These are phyloP conservation scores for Caenorhabditis sp. DNA, from an alignment of 2,888 invertebrate genomes.

Conservation along the genomic window DNA sequence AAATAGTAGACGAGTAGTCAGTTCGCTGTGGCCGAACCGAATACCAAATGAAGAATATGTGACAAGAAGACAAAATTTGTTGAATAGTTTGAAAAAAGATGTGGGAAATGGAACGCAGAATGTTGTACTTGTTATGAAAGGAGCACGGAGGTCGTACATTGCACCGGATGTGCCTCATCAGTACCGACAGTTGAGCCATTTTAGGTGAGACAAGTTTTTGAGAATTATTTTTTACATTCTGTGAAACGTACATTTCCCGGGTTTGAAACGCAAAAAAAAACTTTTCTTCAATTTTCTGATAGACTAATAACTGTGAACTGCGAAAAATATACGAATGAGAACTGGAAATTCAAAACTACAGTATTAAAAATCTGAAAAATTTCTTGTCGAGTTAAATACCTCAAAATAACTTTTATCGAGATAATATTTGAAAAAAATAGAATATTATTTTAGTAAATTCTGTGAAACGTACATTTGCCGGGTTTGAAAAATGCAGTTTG, in stretches of 20 bases:
- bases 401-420: no score
- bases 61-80: constrained; percentile 24
- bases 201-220: constrained; percentile 36
- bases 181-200: constrained; percentile 62
- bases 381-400: no score
- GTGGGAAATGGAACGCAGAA: constrained; percentile 25
- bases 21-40: constrained; percentile 23
- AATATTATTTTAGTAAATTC: neutral
- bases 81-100: constrained; percentile 28
- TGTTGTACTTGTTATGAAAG: constrained; percentile 44
- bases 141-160: constrained; percentile 40
- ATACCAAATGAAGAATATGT: constrained; percentile 39
- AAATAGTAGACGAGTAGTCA: constrained; percentile 16
- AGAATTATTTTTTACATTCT: neutral
- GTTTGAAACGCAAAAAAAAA: no score
- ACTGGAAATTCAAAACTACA: no score
- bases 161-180: constrained; percentile 64
- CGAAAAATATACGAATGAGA: no score
- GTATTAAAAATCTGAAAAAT: no score
- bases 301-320: no score
- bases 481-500: neutral
- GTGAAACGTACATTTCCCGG: no score
- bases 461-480: no score
- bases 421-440: no score
- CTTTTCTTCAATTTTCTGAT: no score